Conservation (phyloP, 2,888 invertebrate species). For the Incurvaria masculella region DNA sequence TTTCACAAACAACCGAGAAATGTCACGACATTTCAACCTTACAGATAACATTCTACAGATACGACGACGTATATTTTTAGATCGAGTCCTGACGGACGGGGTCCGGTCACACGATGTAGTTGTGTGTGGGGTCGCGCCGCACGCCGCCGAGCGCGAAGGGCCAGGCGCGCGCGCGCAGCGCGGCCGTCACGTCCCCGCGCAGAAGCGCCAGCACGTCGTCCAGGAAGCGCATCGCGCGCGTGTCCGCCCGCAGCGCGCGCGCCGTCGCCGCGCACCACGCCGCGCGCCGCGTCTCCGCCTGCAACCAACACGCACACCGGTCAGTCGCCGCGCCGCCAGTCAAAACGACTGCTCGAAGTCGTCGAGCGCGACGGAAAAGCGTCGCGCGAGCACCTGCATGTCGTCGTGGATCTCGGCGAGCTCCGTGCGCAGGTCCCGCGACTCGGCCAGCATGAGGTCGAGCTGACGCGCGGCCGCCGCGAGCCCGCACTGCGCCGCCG, state of each 20-base stretch:
- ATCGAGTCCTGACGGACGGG: background rate
- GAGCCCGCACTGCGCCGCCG: constrained; percentile 26
- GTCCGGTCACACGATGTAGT: constrained; percentile 37
- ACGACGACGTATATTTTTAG: no score
- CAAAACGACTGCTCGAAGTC: background rate
- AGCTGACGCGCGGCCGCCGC: constrained; percentile 37
- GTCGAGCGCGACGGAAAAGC: constrained; percentile 20
- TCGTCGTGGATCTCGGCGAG: constrained; percentile 47
- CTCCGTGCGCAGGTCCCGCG: constrained; percentile 42
- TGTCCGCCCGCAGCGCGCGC: constrained; percentile 41
- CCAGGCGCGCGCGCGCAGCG: constrained; percentile 32
- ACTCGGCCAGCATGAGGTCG: constrained; percentile 45
- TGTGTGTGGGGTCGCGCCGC: constrained; percentile 29
- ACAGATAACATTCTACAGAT: no score
- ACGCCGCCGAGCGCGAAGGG: constrained; percentile 37
- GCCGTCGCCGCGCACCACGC: constrained; percentile 43
- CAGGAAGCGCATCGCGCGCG: constrained; percentile 48
- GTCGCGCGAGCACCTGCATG: constrained; percentile 53
- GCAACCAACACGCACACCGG: constrained; percentile 6
- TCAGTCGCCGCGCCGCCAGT: background rate
- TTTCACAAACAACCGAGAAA: no score
- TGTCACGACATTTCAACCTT: no score
- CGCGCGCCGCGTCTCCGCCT: constrained; percentile 39
- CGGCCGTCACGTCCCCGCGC: constrained; percentile 43
- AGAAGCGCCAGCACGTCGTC: constrained; percentile 55